A percentile compares a stretch with the other conserved stretches of the same genome.
phyloP scores from a whole-genome alignment of 64 coral and sea anemone species.

The Dendrophyllia cribrosa region DNA sequence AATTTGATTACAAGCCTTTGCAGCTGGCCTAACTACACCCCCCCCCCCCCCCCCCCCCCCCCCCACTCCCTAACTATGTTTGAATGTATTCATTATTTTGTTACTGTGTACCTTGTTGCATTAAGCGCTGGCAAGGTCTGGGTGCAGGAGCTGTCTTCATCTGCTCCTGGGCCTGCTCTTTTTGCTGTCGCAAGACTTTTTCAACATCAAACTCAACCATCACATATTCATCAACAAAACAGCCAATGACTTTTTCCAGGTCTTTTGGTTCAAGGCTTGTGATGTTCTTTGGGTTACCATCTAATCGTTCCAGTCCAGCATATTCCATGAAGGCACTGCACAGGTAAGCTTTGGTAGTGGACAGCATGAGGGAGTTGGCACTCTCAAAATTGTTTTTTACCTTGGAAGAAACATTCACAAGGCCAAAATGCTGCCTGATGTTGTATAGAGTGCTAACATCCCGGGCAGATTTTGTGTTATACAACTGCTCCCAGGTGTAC shows the following conservation, averaged over 20 bases:
- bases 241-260: conserved; percentile 32
- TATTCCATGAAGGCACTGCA: conserved; percentile 55
- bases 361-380: conserved; percentile 53
- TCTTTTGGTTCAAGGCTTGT: background rate
- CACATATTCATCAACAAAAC: conserved; percentile 74
- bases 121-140: no score
- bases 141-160: no score
- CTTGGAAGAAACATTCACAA: conserved; percentile 35
- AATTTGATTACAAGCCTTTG: no score
- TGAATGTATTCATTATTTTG: no score
- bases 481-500: conserved; percentile 63
- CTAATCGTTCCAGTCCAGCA: conserved; percentile 16
- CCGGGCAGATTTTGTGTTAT: conserved; percentile 27
- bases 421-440: conserved; percentile 38
- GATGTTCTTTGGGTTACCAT: conserved; percentile 18
- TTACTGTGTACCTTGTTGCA: no score
- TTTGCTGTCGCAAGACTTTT: conserved; percentile 13
- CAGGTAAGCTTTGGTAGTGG: conserved; percentile 51
- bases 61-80: no score
- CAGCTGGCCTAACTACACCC: no score
- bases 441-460: conserved; percentile 60
- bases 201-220: conserved; percentile 78
- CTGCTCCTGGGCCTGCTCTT: conserved; percentile 13
- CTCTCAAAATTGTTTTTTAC: conserved; percentile 66
- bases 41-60: no score